Base-by-base conservation (phyloP, 2,797 vertebrate species). In the Protonibea diacanthus region DNA sequence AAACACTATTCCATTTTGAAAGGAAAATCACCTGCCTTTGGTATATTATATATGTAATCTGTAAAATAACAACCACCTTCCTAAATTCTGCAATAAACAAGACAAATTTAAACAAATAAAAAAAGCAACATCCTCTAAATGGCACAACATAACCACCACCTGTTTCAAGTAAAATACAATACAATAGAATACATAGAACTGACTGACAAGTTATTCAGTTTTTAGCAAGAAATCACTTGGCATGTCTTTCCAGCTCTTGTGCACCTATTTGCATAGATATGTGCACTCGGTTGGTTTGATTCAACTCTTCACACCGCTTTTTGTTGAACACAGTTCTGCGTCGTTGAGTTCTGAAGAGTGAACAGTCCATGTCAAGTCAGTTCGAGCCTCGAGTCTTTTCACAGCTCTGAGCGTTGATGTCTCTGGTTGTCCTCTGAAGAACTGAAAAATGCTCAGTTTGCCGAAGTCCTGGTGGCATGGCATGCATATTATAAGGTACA, bases 271-370 rank as follows among this genome's bases (percentile, higher is more conserved):
- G 17, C 14, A 66, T 38, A 53, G 52, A 53, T 25, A 29, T 40
- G 45, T 7, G 15, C 45, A 63, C 33, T 47, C 18, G 33, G 27
- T 45, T 38, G 27, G 18, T 61, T 62, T 68, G 27, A 78, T 66
- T 38, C 33, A 38, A 44, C 15, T 67, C 12, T 29, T 23, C 13
- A 51, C 10, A 33, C 18, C 13, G 20, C 11, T 62, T 68, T 56
- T 38, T 38, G 9, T 25, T 49, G 0, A 49, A 29, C 55, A 40
- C 42, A 44, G 1, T 40, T 56, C 20, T 44, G 18, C 13, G 6
- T 9, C 25, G 14, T 42, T 21, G 21, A 61, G 23, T 18, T 52
- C 15, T 71, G 6, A 51, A 58, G 20, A 58, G 14, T 20, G 20
- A 47, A 38, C 33, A 38, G 33, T 38, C 33, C 8, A 2, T 38